A percentile compares a stretch with the other conserved stretches of the same genome.
Evolutionary conservation across 1,140 invertebrate genomes (phyloP).

Genomic region (Heliconius congener): DNA sequence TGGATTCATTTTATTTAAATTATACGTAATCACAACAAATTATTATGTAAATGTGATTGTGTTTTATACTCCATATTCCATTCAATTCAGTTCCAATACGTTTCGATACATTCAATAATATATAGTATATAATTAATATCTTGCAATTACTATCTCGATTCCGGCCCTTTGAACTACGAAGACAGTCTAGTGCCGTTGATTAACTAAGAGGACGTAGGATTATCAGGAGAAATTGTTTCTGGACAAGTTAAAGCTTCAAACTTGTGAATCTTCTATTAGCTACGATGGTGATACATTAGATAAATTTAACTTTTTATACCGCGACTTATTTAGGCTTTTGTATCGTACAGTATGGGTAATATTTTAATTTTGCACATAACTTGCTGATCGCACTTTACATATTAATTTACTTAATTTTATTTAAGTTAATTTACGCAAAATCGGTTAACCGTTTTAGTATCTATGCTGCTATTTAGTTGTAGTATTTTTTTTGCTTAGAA

Average conservation of each 20-base stretch:
- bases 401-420: no score
- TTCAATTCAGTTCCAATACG: not conserved
- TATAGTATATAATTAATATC: not conserved
- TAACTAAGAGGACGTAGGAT: not conserved
- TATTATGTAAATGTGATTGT: not conserved
- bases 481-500: not conserved
- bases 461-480: no score
- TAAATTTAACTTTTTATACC: not conserved
- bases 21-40: no score
- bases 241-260: not conserved
- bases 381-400: no score
- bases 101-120: not conserved
- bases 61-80: not conserved
- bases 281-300: not conserved
- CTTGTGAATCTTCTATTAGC: not conserved
- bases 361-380: no score
- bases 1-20: no score
- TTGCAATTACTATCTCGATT: conserved; percentile 5
- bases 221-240: not conserved
- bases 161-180: not conserved
- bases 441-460: no score
- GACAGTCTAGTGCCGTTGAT: not conserved
- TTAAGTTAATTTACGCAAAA: no score
- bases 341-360: not conserved
- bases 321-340: not conserved